phyloP scores from a whole-genome alignment of 35 echinoderm and acorn worm genomes.

The Anneissia japonica region DNA sequence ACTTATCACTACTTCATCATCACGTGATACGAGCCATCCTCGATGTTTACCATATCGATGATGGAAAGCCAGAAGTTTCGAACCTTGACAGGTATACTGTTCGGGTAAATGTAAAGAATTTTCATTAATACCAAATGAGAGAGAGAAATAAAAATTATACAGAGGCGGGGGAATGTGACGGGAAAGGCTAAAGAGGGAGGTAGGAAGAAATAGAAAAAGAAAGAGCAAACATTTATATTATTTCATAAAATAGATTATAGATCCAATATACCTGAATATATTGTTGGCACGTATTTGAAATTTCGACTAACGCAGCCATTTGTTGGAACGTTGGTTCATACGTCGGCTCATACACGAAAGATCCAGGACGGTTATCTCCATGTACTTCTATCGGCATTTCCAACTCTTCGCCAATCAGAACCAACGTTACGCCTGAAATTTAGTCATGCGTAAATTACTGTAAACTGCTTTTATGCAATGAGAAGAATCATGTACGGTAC shows the following conservation, averaged over 20 bases:
- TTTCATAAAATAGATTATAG: too few relatives aligned
- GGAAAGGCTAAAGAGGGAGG: too few relatives aligned
- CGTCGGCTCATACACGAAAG: neutral
- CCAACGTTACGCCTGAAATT: neutral
- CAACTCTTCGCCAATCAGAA: neutral
- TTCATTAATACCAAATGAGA: too few relatives aligned
- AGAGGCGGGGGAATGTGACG: too few relatives aligned
- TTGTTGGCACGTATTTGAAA: neutral
- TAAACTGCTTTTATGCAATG: too few relatives aligned
- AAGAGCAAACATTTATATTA: too few relatives aligned
- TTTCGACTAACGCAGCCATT: neutral
- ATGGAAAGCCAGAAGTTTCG: neutral
- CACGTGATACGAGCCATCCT: neutral
- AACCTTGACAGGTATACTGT: neutral
- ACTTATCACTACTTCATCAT: neutral
- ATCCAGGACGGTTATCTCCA: neutral
- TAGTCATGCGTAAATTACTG: too few relatives aligned
- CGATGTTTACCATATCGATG: neutral
- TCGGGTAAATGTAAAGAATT: too few relatives aligned
- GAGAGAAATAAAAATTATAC: too few relatives aligned
- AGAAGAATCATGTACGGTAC: too few relatives aligned
- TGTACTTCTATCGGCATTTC: neutral
- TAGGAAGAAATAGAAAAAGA: too few relatives aligned
- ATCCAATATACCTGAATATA: neutral
- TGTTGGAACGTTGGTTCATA: neutral